phyloP scores from a whole-genome alignment of 2,888 invertebrate species.

The Drosophila leonis region DNA sequence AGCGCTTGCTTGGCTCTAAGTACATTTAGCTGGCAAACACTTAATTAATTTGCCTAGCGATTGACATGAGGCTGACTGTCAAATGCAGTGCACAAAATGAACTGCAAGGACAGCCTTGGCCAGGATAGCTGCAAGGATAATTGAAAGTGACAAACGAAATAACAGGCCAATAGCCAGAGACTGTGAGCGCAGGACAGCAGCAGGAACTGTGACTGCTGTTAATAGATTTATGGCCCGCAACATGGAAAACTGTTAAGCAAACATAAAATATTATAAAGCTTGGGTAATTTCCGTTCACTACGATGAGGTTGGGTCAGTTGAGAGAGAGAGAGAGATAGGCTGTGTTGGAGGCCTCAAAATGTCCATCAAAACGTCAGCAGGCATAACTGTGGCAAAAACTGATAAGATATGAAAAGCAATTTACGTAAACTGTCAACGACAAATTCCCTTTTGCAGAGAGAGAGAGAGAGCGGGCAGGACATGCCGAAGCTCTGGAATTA shows the following conservation, averaged over 20 bases:
- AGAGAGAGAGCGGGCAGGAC: neutral
- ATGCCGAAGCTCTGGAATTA: slow-evolving; percentile 34
- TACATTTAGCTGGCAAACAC: slow-evolving; percentile 2
- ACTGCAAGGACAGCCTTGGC: slow-evolving; percentile 1
- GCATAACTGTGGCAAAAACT: slow-evolving; percentile 54
- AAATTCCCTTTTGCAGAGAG: slow-evolving; percentile 57
- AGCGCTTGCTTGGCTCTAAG: neutral
- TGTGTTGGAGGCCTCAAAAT: slow-evolving; percentile 54
- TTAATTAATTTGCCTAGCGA: slow-evolving; percentile 23
- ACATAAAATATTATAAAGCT: slow-evolving; percentile 55
- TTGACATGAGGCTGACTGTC: slow-evolving; percentile 5
- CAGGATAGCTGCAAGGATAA: slow-evolving; percentile 25
- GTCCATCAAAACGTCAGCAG: slow-evolving; percentile 73
- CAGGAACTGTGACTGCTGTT: slow-evolving; percentile 7
- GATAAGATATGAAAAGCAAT: slow-evolving; percentile 77
- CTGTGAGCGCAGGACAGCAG: slow-evolving; percentile 6
- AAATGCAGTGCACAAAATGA: slow-evolving; percentile 7
- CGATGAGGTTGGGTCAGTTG: slow-evolving; percentile 23
- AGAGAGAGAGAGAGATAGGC: neutral
- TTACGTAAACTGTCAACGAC: slow-evolving; percentile 77
- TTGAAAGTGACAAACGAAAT: slow-evolving; percentile 36
- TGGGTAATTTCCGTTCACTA: slow-evolving; percentile 63
- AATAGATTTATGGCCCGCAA: slow-evolving; percentile 36
- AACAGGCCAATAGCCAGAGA: slow-evolving; percentile 17
- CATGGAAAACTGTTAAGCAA: slow-evolving; percentile 31